Evolutionary conservation across 2,113 vertebrate species (phyloP).

Genomic region (Calyptommatus sinebrachiatus): DNA sequence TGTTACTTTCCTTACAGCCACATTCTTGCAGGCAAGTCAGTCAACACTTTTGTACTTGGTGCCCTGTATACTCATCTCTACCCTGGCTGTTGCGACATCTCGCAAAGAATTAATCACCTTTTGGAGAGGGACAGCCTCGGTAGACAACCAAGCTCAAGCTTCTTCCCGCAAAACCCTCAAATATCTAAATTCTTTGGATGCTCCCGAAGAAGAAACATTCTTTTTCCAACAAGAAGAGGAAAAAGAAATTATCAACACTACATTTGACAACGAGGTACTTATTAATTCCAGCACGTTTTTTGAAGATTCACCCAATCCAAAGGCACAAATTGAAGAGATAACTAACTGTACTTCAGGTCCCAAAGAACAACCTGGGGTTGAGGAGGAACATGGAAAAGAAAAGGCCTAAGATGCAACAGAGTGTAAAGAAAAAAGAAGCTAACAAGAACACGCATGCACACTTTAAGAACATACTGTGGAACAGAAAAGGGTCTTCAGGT

Average conservation of each 20-base stretch:
- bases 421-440: constrained; percentile 24
- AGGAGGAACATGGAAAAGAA: neutral
- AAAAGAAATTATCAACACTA: constrained; percentile 32
- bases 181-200: neutral
- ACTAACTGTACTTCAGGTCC: neutral
- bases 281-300: constrained; percentile 28
- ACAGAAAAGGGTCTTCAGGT: constrained; percentile 13
- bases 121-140: constrained; percentile 80
- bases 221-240: neutral
- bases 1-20: constrained; percentile 78
- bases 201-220: constrained; percentile 6
- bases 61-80: constrained; percentile 82
- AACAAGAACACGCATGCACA: constrained; percentile 1
- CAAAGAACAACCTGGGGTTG: constrained; percentile 16
- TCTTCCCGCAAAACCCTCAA: constrained; percentile 53
- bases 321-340: neutral
- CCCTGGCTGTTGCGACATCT: constrained; percentile 77
- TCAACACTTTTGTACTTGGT: constrained; percentile 84
- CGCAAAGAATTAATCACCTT: constrained; percentile 76
- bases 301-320: constrained; percentile 3
- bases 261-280: constrained; percentile 49
- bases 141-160: constrained; percentile 45
- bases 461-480: neutral
- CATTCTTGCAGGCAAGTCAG: constrained; percentile 80
- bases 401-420: neutral